Percentiles rank a stretch among this genome's conserved stretches.
Evolutionary conservation across 2,797 vertebrate species (phyloP).

Genomic region (Vipera ursinii): DNA sequence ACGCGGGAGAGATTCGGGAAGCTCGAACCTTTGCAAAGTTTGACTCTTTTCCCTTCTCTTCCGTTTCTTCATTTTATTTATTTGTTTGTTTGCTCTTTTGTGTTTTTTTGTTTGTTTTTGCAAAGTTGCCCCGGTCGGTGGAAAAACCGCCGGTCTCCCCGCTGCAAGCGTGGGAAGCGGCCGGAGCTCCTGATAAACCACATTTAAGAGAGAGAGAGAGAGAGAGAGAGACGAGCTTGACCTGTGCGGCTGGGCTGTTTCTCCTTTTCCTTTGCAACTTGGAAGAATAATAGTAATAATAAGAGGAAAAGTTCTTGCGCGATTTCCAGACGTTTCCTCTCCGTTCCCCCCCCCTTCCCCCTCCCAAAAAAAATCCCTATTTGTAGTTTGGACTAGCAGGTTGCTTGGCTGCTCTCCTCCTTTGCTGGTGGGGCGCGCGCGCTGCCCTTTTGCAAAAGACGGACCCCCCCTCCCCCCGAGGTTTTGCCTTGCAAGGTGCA

Average conservation of each 20-base stretch:
- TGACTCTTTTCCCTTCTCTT: neutral
- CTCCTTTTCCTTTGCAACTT: neutral
- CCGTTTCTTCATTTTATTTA: neutral
- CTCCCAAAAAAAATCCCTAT: no score
- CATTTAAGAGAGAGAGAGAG: neutral
- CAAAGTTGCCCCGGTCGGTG: neutral
- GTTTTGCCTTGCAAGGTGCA: neutral
- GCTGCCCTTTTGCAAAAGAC: neutral
- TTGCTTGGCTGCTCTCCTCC: neutral
- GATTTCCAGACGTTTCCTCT: no score
- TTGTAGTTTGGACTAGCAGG: neutral
- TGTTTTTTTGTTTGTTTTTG: neutral
- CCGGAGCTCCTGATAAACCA: neutral
- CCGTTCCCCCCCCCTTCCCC: no score
- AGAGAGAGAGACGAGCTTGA: neutral
- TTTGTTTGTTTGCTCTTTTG: neutral
- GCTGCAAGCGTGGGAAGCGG: conserved; percentile 46
- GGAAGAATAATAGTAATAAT: neutral
- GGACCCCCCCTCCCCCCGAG: no score
- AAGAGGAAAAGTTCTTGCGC: neutral
- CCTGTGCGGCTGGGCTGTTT: neutral
- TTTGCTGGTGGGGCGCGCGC: neutral
- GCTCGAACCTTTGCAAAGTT: neutral
- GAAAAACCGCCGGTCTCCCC: neutral
- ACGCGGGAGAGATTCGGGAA: neutral